Base-by-base conservation (phyloP, 1,140 invertebrate genomes). In the Wiebesia pumilae region DNA sequence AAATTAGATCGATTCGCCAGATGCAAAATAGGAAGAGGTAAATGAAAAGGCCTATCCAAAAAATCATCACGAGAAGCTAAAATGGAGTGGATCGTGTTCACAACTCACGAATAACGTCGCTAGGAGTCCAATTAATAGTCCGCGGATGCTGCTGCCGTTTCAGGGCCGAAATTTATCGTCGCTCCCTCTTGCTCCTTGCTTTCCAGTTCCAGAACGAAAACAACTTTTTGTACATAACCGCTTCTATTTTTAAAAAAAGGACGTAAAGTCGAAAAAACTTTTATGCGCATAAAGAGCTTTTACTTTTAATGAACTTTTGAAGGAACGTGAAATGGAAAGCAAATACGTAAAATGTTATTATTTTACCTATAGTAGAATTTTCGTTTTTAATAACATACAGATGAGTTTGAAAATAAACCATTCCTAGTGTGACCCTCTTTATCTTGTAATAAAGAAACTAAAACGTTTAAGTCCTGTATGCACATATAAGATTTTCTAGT, bases 281-380 rank as follows among this genome's bases (percentile, higher is more conserved):
- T 24, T 24, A n/a, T 3, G 0, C 21, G 3, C 16, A 73, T 73
- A 73, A 40, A 81, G 58, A 67, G 58, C 58, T 81, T 81, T 81
- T 81, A 81, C 35, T 3, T 14, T 81, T n/a, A 65, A 65, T 67
- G 54, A 65, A 12, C 79, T 65, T 81, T 40, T 65, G 9, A 81
- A 43, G 35, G 30, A 40, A 38, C 43, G 47, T 19, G n/a, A 3
- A 33, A 30, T 69, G 30, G 35, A 69, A 69, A 69, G 35, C n/a
- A 12, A 69, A 30, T 30, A 19, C 3, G 12, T 69, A 69, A 69
- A 69, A 30, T n/a, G 67, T 69, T 69, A 69, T 69, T 69, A 35
- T 69, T 30, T 69, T 69, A 69, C 14, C 12, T 69, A 12, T 33
- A 33, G 30, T 35, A 30, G 35, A 30, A 69, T 69, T 69, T 33